A percentile compares a stretch with the other conserved stretches of the same genome.
These are phyloP conservation scores for Limonius californicus DNA, from an alignment of 1,140 invertebrate genomes.

Conservation along the genomic window DNA sequence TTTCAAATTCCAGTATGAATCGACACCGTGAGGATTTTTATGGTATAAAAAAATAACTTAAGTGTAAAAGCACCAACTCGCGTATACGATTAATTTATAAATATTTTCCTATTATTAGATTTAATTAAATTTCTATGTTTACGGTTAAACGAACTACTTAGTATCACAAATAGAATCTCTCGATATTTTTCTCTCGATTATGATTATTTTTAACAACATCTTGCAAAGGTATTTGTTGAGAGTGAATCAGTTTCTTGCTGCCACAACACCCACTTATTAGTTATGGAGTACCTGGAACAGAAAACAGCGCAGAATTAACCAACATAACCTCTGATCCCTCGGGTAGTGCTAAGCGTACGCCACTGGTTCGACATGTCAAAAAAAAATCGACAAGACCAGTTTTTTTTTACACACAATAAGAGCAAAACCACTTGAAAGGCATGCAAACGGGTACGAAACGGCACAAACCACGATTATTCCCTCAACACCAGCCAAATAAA, in stretches of 20 bases:
- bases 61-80: not conserved
- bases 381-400: not conserved
- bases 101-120: not conserved
- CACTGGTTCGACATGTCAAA: slow-evolving; percentile 22
- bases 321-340: not conserved
- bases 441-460: not conserved
- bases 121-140: not conserved
- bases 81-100: not conserved
- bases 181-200: not conserved
- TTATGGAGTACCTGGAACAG: not conserved
- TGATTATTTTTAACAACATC: not conserved
- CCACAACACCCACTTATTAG: not conserved
- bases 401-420: not conserved
- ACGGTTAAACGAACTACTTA: not conserved
- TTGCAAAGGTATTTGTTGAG: not conserved
- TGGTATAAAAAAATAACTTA: not conserved
- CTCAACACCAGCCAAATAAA: too few species aligned
- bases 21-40: not conserved
- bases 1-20: slow-evolving; percentile 35
- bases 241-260: not conserved
- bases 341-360: slow-evolving; percentile 10
- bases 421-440: not conserved
- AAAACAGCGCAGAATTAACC: too few species aligned
- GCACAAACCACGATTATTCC: slow-evolving; percentile 5
- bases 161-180: not conserved